Percentiles rank a stretch among this genome's conserved stretches.
phyloP scores from a whole-genome alignment of 2,113 vertebrate species.

The Xiphophorus maculatus region DNA sequence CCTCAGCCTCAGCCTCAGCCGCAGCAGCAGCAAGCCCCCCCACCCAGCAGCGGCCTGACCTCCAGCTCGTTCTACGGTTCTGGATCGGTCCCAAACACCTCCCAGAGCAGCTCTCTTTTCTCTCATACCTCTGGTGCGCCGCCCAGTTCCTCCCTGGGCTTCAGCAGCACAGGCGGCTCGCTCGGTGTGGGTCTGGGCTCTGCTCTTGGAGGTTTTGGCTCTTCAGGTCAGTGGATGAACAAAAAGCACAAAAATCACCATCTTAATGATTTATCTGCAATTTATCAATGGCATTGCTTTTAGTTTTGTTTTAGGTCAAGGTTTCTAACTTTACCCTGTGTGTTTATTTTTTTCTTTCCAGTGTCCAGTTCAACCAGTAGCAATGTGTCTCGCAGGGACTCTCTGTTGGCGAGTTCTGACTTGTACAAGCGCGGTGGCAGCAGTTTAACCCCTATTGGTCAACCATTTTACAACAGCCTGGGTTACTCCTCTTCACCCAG shows the following conservation, averaged over 20 bases:
- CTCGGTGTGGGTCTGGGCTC: constrained; percentile 93
- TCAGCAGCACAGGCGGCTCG: constrained; percentile 87
- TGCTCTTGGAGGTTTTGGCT: constrained; percentile 93
- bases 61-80: constrained; percentile 95
- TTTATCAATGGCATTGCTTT: not conserved
- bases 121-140: constrained; percentile 91
- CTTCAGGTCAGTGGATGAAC: constrained; percentile 85
- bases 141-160: constrained; percentile 90
- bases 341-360: constrained; percentile 57
- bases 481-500: constrained; percentile 98
- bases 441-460: constrained; percentile 95
- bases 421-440: constrained; percentile 96
- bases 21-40: constrained; percentile 87
- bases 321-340: constrained; percentile 70
- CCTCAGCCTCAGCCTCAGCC: constrained; percentile 83
- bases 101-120: constrained; percentile 96
- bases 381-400: constrained; percentile 95
- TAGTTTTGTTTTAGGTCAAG: not conserved
- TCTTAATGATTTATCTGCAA: not conserved
- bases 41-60: constrained; percentile 87
- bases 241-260: not conserved
- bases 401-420: constrained; percentile 93
- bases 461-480: constrained; percentile 98
- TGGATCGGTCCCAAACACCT: constrained; percentile 88
- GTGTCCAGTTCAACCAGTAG: constrained; percentile 95